Evolutionary conservation across 2,888 invertebrate genomes (phyloP), one percentile per base, ranked within the genome.

Genomic region (Drosophila lacicola): DNA sequence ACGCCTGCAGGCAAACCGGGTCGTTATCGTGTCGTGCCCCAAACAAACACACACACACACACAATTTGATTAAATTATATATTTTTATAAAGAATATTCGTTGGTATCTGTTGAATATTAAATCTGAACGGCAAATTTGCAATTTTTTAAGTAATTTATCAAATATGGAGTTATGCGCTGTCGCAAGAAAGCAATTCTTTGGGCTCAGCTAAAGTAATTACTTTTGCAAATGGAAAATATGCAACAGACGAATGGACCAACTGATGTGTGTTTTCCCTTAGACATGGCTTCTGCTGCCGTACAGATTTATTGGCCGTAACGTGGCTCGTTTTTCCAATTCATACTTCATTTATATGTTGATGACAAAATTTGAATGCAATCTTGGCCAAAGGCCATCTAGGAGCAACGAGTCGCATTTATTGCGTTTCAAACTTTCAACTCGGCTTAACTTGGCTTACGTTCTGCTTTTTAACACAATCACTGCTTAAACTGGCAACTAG

Each of bases 281-380:
- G 50, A 29, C 25, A 47, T 41, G 21, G 41, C 6, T 33, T 14
- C 11, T 21, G 36, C 29, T 17, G 11, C 39, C 25, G 57, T 54
- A 46, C 49, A 50, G 55, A 21, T 45, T 49, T 70, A 62, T 70
- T 73, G 57, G 44, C 21, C 41, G 44, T 29, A 63, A 42, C 29
- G 36, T 63, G 19, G 54, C 54, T 34, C 41, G 50, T 41, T 58
- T 50, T 68, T 68, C 45, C 45, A 36, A 68, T 56, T 53, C 51
- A 58, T 57, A 56, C 74, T 84, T 88, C 85, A 86, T 86, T 88
- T 86, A 80, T 89, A 86, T 86, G 89, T 82, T 86, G 86, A 86
- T 86, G 82, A 85, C 85, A 73, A 78, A 87, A 86, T 89, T 84
- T 89, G 82, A 88, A 88, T 88, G 88, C 89, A 86, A 86, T 88